A percentile compares a stretch with the other conserved stretches of the same genome.
Conservation (phyloP, 2,888 invertebrate species). For the Octodonta nipae region DNA sequence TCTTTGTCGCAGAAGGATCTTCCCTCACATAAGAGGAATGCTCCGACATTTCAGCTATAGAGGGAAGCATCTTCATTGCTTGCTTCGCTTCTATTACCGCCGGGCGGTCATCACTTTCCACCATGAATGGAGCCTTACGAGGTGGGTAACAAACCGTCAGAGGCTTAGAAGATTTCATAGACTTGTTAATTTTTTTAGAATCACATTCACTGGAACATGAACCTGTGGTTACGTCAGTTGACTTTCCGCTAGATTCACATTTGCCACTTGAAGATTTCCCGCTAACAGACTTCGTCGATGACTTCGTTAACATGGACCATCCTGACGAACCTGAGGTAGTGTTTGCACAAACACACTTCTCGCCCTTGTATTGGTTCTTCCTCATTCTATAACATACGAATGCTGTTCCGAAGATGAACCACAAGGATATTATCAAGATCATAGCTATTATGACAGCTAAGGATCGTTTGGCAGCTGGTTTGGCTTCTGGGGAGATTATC, state of each 20-base stretch:
- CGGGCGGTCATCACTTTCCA: constrained; percentile 10
- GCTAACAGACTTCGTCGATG: constrained; percentile 2
- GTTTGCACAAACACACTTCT: not conserved
- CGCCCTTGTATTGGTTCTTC: not conserved
- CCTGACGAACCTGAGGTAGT: constrained; percentile 5
- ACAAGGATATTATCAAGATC: constrained; percentile 28
- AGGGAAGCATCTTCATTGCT: constrained; percentile 19
- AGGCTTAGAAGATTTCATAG: not conserved
- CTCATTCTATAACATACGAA: constrained; percentile 30
- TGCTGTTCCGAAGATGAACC: constrained; percentile 30
- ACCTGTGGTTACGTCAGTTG: constrained; percentile 3
- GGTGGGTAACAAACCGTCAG: constrained; percentile 10
- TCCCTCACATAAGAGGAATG: constrained; percentile 10
- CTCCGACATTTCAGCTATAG: constrained; percentile 22
- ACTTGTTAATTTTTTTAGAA: constrained; percentile 6
- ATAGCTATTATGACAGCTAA: constrained; percentile 16
- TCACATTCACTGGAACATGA: constrained; percentile 6
- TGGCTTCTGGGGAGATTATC: not conserved
- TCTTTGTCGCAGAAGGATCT: too few relatives aligned
- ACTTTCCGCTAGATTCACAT: constrained; percentile 4
- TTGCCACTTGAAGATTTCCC: constrained; percentile 4
- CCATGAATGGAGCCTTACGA: not conserved
- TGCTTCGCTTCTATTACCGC: constrained; percentile 19
- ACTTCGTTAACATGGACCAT: constrained; percentile 9
- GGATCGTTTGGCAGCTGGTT: too few relatives aligned